Evolutionary conservation across 1,140 invertebrate genomes (phyloP), one percentile per base, ranked within the genome.

Genomic region (Leptinotarsa undecemlineata): DNA sequence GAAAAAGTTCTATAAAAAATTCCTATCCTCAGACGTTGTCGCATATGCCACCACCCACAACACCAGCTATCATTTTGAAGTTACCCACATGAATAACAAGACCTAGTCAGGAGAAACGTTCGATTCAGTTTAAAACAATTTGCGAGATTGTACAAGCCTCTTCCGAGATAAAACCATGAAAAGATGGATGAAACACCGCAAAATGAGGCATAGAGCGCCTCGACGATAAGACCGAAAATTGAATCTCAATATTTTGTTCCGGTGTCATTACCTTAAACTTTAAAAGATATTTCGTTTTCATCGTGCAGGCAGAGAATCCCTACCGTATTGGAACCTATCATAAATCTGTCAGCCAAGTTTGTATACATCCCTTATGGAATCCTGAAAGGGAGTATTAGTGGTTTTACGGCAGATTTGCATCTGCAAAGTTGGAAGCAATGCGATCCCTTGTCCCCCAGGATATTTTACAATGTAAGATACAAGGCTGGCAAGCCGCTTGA

Each of bases 371-470:
- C 76, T 71, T 72, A 71, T 63, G 76, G 77, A 77, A 75, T 70
- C 73, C 76, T 78, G 74, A 75, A 78, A 78, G 71, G 73, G 48
- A 74, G 79, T 78, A 81, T 82, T 81, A 81, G 77, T 77, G 79
- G 78, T 80, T 80, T 82, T 77, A 81, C 77, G 77, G 77, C 75
- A 82, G 77, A 82, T 82, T 82, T 82, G 78, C 81, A 82, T 82
- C 75, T 74, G 75, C 74, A 73, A 81, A 82, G 73, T 82, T 78
- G 78, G 76, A 21, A 75, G 74, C 76, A 75, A 77, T 75, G 76
- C 76, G 74, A 75, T 77, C 57, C 68, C 69, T 21, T 51, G 68
- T 68, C 76, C 71, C 71, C 62, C 15, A 61, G 70, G 76, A 76
- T 76, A 76, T 76, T 68, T 68, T 63, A 63, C 71, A 73, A 70